Evolutionary conservation across 2,888 invertebrate species (phyloP).

Genomic region (Epinotia nisella): DNA sequence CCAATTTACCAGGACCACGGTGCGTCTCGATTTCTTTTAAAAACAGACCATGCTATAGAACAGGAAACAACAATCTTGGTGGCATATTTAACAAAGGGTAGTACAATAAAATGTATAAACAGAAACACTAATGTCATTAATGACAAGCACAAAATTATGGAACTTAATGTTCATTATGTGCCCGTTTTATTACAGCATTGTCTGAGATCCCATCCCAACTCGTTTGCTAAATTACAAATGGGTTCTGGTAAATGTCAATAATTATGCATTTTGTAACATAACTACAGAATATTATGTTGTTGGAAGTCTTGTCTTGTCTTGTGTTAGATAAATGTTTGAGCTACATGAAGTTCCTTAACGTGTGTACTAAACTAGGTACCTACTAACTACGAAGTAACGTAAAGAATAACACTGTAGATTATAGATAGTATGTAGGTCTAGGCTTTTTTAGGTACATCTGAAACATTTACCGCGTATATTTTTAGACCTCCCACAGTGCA

Average conservation of each 20-base stretch:
- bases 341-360: neutral
- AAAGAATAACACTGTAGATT: neutral
- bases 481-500: constrained; percentile 72
- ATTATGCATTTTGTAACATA: constrained; percentile 55
- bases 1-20: too few relatives aligned
- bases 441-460: constrained; percentile 2
- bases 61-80: neutral
- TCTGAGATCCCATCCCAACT: constrained; percentile 48
- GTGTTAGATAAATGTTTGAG: neutral
- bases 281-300: constrained; percentile 23
- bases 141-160: constrained; percentile 55
- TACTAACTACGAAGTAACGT: too few relatives aligned
- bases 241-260: constrained; percentile 58
- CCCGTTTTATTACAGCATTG: constrained; percentile 59
- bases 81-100: neutral
- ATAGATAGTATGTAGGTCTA: neutral
- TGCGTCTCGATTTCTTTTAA: neutral
- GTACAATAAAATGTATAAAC: neutral
- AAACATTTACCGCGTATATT: constrained; percentile 61
- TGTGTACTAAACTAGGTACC: neutral
- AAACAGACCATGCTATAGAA: neutral
- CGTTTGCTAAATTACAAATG: constrained; percentile 57
- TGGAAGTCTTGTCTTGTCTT: neutral
- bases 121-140: constrained; percentile 40
- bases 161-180: constrained; percentile 54